These are phyloP conservation scores for Olivierus martensii DNA, from an alignment of 1,140 invertebrate genomes.

Conservation along the genomic window DNA sequence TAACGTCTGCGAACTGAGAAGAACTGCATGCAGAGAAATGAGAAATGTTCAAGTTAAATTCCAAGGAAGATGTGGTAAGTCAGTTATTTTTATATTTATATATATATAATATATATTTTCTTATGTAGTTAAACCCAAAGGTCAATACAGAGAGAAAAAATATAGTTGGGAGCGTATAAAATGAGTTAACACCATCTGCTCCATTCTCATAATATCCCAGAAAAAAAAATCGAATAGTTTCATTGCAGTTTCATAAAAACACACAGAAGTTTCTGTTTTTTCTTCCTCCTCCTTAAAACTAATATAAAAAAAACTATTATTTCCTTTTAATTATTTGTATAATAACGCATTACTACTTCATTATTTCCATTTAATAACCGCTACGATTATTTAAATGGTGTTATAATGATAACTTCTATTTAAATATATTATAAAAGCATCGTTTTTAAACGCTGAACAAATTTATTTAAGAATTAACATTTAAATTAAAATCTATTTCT, in stretches of 20 bases:
- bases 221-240: neutral
- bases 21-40: slow-evolving; percentile 53
- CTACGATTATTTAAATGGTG: neutral
- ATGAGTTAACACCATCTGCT: neutral
- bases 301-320: neutral
- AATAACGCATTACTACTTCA: too few relatives aligned
- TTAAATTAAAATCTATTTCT: too few relatives aligned
- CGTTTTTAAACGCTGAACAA: too few relatives aligned
- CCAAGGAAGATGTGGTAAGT: slow-evolving; percentile 77
- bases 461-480: too few relatives aligned
- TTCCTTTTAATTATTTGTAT: neutral
- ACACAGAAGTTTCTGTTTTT: neutral
- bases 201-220: neutral
- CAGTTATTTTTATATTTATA: neutral
- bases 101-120: neutral
- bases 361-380: neutral
- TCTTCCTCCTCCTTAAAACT: too few relatives aligned
- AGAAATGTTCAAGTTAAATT: slow-evolving; percentile 71
- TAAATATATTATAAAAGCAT: too few relatives aligned
- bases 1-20: slow-evolving; percentile 64
- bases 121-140: neutral
- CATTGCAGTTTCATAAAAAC: neutral
- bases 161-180: neutral
- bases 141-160: neutral
- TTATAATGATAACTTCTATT: too few relatives aligned